Base-by-base conservation (phyloP, 1,140 invertebrate species). In the Bilobella aurantiaca region DNA sequence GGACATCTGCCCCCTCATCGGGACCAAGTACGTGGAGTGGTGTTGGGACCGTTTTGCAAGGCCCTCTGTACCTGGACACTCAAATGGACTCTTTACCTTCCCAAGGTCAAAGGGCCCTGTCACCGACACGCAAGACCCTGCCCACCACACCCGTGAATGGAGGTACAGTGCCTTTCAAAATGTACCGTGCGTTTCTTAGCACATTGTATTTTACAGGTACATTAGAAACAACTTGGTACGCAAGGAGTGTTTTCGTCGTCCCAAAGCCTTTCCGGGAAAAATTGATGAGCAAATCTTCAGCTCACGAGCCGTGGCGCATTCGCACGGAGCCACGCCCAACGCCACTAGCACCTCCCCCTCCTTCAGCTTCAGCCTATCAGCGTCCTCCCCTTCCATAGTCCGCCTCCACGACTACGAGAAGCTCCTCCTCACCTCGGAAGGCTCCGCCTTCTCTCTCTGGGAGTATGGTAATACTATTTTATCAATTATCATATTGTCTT, bases 261-360 rank as follows among this genome's bases (percentile, higher is more conserved):
- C 75, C 32, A 81, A 81, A 72, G 76, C 78, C 25, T 74, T 78
- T 47, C 74, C 77, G 31, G 78, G 78, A 53, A 80, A 83, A 71
- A 78, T 92, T 67, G 90, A 93, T 74, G 86, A 87, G 67, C 88
- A 91, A 79, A 81, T 89, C 53, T 94, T 94, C 80, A 85, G 87
- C 70, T 85, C 88, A 58, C 85, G 87, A 73, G 91, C 87, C 73
- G 81, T 85, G 63, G 83, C 87, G 64, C 82, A 86, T 64, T 90
- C 91, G 91, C 75, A 86, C 85, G 88, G 89, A 76, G 77, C 78
- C 73, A 56, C 63, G 42, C 62, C 69, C 32, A 58, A 12, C 30
- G 66, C 69, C 14, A 58, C 66, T 32, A 58, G 57, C 21, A 66
- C 66, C n/a, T 71, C 69, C 8, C 69, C 69, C 12, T 68, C 66